Conservation (phyloP, 2,113 vertebrate genomes). For the Saiga tatarica region DNA sequence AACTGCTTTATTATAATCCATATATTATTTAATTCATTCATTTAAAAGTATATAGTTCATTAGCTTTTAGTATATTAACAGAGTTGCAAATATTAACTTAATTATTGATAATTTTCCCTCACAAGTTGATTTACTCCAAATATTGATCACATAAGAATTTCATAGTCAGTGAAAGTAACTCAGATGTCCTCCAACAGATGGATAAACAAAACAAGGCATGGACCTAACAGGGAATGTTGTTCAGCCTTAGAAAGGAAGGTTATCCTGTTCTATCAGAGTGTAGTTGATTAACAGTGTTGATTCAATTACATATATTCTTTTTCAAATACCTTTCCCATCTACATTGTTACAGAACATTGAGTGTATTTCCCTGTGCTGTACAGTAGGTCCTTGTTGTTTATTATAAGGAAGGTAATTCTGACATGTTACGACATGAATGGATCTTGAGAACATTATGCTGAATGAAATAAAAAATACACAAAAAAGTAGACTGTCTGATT, state of each 20-base stretch:
- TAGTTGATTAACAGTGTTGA: background rate
- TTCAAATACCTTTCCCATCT: background rate
- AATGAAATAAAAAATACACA: background rate
- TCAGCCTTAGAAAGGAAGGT: background rate
- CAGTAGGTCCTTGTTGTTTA: background rate
- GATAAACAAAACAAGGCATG: background rate
- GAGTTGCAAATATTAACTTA: background rate
- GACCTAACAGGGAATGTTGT: background rate
- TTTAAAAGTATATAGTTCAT: background rate
- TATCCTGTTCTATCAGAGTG: background rate
- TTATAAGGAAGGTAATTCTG: background rate
- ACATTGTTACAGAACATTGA: background rate
- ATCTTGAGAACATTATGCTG: background rate
- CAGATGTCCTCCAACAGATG: background rate
- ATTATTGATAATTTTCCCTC: background rate
- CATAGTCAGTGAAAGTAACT: background rate
- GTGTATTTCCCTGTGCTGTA: background rate
- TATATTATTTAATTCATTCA: background rate
- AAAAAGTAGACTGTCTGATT: background rate
- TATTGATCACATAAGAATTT: background rate
- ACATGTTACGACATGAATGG: background rate
- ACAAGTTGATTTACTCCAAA: background rate
- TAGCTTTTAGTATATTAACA: background rate
- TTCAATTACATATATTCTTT: background rate
- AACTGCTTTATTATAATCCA: background rate